phyloP scores from a whole-genome alignment of 2,888 invertebrate genomes.

The Pycnomerus fuliginosus region DNA sequence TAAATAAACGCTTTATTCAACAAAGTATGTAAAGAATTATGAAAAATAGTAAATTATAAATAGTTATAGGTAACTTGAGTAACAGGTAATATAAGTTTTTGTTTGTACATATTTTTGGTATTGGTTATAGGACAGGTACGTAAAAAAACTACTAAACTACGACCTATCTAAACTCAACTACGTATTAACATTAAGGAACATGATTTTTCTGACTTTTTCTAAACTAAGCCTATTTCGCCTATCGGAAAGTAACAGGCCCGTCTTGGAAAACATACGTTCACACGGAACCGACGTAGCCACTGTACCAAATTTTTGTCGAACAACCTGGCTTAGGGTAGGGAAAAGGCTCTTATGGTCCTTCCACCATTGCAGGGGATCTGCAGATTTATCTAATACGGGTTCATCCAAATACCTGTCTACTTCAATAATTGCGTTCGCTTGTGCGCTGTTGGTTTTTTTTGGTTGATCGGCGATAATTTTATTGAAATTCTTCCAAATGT shows the following conservation, averaged over 20 bases:
- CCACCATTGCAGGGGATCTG: constrained; percentile 1
- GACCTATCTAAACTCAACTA: too few species aligned
- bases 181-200: constrained; percentile 8
- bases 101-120: too few species aligned
- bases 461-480: constrained; percentile 3
- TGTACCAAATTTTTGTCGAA: constrained; percentile 2
- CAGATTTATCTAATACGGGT: neutral
- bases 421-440: constrained; percentile 12
- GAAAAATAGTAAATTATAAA: too few species aligned
- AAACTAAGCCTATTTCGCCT: constrained; percentile 4
- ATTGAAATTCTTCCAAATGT: constrained; percentile 16
- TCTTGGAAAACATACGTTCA: constrained; percentile 7
- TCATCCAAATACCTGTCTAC: constrained; percentile 2
- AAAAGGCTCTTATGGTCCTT: neutral
- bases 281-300: constrained; percentile 7
- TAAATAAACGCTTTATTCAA: too few species aligned
- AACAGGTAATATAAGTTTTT: too few species aligned
- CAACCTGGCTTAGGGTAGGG: constrained; percentile 1
- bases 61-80: too few species aligned
- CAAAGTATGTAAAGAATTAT: too few species aligned
- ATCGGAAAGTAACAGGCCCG: constrained; percentile 3
- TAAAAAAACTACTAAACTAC: too few species aligned
- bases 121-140: too few species aligned
- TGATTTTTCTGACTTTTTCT: constrained; percentile 3
- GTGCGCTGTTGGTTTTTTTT: neutral